Base-by-base conservation (phyloP, 2,888 invertebrate genomes). In the Sclerodermus sp. region DNA sequence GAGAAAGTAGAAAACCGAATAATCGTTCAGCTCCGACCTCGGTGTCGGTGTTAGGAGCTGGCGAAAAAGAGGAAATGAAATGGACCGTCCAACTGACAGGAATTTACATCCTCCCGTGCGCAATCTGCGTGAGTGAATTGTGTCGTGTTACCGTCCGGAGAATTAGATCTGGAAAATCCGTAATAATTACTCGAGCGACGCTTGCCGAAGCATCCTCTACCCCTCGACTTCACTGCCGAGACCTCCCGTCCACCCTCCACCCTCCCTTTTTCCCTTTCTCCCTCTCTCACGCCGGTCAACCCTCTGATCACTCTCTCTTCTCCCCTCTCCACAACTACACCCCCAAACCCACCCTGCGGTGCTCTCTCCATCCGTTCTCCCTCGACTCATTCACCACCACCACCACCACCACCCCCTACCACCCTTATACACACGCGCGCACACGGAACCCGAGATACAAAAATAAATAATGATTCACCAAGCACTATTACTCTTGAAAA, bases 41-140 rank as follows among this genome's bases (percentile, higher is more conserved):
- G 58, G 60, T 36, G 63, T 57, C 61, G 66, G 66, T 50, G 58
- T 68, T 67, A 67, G 67, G 59, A 66, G 62, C 57, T 51, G 67
- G 56, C 66, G 65, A 65, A 68, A 67, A 62, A 68, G 62, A 67
- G 62, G 64, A 60, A 62, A 60, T 68, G 73, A 74, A 74, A 75
- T 72, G 72, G 71, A 74, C 72, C 70, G 66, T 70, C 70, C 67
- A 68, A 73, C 72, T 71, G 73, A 71, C 73, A 74, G 74, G 72
- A 76, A 75, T 76, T 75, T 73, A 74, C 73, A 73, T 73, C 69
- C 73, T 73, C 67, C 68, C 71, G 67, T 66, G 73, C 71, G 73
- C 74, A 76, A 74, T 76, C 73, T 75, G 74, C 75, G 76, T 75
- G 74, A 76, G 74, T 75, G 75, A 74, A 76, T 76, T 73, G 74